Evolutionary conservation across 1,140 invertebrate species (phyloP), one percentile per base, ranked within the genome.

Genomic region (Drosophila pachea): DNA sequence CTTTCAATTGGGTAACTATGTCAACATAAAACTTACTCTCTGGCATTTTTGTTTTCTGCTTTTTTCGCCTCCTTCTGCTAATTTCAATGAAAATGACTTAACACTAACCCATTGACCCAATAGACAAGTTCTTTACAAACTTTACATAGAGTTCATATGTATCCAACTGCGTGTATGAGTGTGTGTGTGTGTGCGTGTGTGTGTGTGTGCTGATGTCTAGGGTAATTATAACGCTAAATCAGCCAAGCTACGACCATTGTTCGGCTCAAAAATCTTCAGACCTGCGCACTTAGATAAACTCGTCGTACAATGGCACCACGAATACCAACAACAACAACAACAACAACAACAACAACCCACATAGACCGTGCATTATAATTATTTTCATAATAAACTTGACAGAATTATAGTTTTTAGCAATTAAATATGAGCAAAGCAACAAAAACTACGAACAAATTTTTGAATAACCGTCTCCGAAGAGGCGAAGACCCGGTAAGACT

Each of bases 201-300:
- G 42, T 33, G 38, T 40, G 52, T 63, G 62, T 67, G 58, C 53
- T 66, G 63, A 55, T 78, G 55, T 81, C 62, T 65, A 66, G 68
- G 79, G 79, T 87, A 87, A 87, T 87, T 87, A 86, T 82, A 86
- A 86, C 77, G 78, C 72, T 86, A 86, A 86, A 76, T 79, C 81
- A 69, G 82, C 71, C 56, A 70, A 71, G 78, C 73, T 72, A 73
- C 72, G 74, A 70, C 78, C 77, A 86, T 86, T 86, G 81, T 86
- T 68, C 42, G 35, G 48, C 40, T 69, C 36, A 63, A 42, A 22
- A 68, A 76, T 78, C 63, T 52, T 60, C 64, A 86, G 81, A 86
- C 86, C 77, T 81, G 74, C 76, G 82, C 81, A 86, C 76, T 86
- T 64, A 81, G 81, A 86, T 86, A 86, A 81, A 81, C 47, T 61